These are phyloP conservation scores for Umimayanthus kanabou DNA, from an alignment of 92 coral and sea anemone species.

Conservation along the genomic window DNA sequence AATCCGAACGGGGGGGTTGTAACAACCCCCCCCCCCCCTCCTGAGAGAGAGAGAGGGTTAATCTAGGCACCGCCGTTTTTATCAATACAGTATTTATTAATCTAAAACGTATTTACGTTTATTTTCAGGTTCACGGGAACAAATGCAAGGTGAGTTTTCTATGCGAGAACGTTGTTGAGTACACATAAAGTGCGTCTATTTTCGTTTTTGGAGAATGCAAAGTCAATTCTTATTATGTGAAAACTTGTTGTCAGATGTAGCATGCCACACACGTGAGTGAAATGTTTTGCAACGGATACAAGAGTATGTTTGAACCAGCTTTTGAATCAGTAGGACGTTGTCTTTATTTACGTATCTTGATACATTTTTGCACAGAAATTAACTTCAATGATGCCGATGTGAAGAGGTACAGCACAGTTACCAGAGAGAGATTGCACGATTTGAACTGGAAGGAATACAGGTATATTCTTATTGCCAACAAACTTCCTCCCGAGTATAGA, in stretches of 20 bases:
- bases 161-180: background rate
- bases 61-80: too few relatives aligned
- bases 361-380: background rate
- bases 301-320: background rate
- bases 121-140: constrained; percentile 8
- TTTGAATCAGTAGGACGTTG: background rate
- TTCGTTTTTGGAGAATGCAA: background rate
- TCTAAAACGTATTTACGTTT: background rate
- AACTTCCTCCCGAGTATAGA: constrained; percentile 56
- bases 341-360: background rate
- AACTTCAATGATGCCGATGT: constrained; percentile 37
- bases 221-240: too few relatives aligned
- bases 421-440: constrained; percentile 51
- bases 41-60: too few relatives aligned
- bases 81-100: background rate
- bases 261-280: background rate
- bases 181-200: too few relatives aligned
- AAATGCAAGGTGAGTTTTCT: background rate
- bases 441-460: constrained; percentile 54
- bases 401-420: constrained; percentile 31
- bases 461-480: constrained; percentile 55
- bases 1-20: too few relatives aligned
- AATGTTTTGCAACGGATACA: background rate
- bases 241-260: background rate
- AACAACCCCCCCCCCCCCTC: too few relatives aligned